Base-by-base conservation (phyloP, 2,113 vertebrate genomes). In the Urocynchramus pylzowi region DNA sequence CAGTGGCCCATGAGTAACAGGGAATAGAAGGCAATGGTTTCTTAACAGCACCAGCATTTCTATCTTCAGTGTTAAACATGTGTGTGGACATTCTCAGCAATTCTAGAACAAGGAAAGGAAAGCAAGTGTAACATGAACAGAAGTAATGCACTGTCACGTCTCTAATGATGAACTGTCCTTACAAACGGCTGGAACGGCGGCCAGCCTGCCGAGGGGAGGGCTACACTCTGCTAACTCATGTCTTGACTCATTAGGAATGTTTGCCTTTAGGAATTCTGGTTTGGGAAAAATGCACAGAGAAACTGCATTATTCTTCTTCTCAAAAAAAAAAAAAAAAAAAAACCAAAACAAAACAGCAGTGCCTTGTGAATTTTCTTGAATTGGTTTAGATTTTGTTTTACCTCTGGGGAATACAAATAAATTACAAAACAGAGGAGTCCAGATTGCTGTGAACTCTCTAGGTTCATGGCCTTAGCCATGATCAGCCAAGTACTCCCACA, bases 321-420 rank as follows among this genome's bases (percentile, higher is more conserved):
- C 0, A 0, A 50, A 68, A 59, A n/a, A 74, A 11, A 10, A 44
- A 44, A 44, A 42, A 42, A 37, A 69, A 9, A 9, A 41, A 0
- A 1, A 20, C n/a, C 18, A 39, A 14, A 70, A 27, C 16, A 37
- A 37, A 61, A 13, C 17, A 41, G 30, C 20, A 75, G 15, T 57
- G 9, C 39, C 45, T 71, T 54, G 16, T 35, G 31, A 52, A 23
- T 64, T 56, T 64, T 26, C 53, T 50, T 75, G 70, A 71, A 63
- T 63, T 30, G 54, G 18, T 59, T 73, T 67, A 39, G 37, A 6
- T 82, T 87, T 84, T 69, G 15, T 24, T 79, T 60, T 57, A 7
- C 10, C 11, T 65, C 23, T 0, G 6, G 9, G 11, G 9, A 70
- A 68, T 42, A 39, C 10, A 77, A 60, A 81, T 60, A 68, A 56